A percentile compares a stretch with the other conserved stretches of the same genome.
Evolutionary conservation across 2,888 invertebrate species (phyloP).

Genomic region (Ditylenchus weischeri): DNA sequence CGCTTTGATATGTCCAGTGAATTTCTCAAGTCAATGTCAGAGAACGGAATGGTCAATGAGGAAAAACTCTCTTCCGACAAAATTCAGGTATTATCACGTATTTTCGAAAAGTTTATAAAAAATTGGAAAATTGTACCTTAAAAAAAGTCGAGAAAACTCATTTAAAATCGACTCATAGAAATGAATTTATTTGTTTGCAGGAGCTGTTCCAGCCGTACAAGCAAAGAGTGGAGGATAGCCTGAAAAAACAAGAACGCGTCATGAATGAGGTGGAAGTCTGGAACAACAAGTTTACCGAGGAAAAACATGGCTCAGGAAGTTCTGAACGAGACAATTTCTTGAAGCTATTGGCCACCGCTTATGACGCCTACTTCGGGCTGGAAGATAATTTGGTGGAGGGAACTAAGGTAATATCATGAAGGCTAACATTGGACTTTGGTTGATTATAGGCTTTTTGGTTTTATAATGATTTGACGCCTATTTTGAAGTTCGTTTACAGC

Average conservation of each 20-base stretch:
- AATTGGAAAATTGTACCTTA: too few relatives aligned
- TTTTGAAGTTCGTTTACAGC: slow-evolving; percentile 90
- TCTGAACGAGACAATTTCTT: slow-evolving; percentile 61
- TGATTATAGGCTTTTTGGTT: slow-evolving; percentile 60
- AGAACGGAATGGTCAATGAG: slow-evolving; percentile 37
- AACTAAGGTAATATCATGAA: slow-evolving; percentile 67
- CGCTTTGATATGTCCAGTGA: slow-evolving; percentile 71
- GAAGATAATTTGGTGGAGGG: slow-evolving; percentile 89
- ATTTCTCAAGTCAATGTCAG: slow-evolving; percentile 32
- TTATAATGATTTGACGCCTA: slow-evolving; percentile 69
- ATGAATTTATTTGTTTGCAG: slow-evolving; percentile 58
- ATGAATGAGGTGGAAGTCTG: slow-evolving; percentile 66
- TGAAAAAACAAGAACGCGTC: slow-evolving; percentile 70
- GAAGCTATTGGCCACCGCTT: slow-evolving; percentile 78
- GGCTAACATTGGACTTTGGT: background rate
- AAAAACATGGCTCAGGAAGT: slow-evolving; percentile 65
- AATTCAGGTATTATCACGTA: slow-evolving; percentile 62
- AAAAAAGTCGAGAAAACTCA: too few relatives aligned
- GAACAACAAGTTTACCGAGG: slow-evolving; percentile 68
- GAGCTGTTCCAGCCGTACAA: slow-evolving; percentile 75
- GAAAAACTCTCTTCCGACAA: slow-evolving; percentile 68
- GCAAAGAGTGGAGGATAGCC: slow-evolving; percentile 74
- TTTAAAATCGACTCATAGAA: too few relatives aligned
- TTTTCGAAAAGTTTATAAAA: too few relatives aligned
- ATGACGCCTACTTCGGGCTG: slow-evolving; percentile 86